Evolutionary conservation across 2,797 vertebrate species (phyloP).

Genomic region (Psittacula echo): DNA sequence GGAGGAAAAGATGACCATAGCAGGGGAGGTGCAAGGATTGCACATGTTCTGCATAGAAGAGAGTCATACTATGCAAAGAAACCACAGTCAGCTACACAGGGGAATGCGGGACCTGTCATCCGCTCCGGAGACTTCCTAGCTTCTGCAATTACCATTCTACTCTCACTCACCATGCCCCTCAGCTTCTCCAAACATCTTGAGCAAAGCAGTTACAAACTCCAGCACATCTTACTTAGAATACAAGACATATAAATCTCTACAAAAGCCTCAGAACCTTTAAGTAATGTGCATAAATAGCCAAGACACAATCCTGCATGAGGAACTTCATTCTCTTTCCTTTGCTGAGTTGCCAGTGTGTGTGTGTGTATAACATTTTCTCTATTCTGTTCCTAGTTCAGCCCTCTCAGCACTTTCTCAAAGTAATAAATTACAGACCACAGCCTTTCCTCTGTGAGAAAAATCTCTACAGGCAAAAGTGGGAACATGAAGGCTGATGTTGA

Average conservation of each 20-base stretch:
- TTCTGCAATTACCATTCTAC: background rate
- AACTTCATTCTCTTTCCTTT: background rate
- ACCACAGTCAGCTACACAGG: background rate
- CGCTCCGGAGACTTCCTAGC: background rate
- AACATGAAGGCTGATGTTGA: background rate
- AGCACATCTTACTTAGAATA: background rate
- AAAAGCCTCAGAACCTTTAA: background rate
- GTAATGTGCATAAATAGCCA: background rate
- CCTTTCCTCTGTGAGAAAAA: background rate
- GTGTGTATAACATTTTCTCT: background rate
- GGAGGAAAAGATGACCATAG: background rate
- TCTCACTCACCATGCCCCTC: background rate
- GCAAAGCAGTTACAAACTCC: background rate
- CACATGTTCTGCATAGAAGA: background rate
- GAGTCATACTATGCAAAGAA: background rate
- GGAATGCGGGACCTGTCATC: accelerated
- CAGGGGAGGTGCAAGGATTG: accelerated
- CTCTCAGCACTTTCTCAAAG: slow-evolving; percentile 10
- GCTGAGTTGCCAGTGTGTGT: background rate
- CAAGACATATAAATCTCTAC: background rate
- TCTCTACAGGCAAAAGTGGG: background rate
- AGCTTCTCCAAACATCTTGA: background rate
- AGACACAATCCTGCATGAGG: accelerated
- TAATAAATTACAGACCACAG: slow-evolving; percentile 3
- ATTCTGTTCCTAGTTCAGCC: background rate